These are phyloP conservation scores for Tetrax tetrax DNA, from an alignment of 2,113 vertebrate genomes.

Conservation along the genomic window DNA sequence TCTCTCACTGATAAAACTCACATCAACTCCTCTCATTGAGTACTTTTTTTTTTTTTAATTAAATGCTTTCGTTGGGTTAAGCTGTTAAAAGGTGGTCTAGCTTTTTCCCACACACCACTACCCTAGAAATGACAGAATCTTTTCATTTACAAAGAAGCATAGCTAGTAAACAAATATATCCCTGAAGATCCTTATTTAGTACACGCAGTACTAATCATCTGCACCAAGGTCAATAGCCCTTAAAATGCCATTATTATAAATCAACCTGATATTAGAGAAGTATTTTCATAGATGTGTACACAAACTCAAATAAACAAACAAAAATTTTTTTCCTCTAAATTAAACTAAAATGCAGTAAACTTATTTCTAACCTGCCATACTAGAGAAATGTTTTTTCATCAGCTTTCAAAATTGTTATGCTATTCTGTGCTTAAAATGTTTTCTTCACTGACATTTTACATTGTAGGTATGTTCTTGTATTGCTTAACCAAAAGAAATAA, in stretches of 20 bases:
- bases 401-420: background rate
- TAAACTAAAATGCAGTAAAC: background rate
- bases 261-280: background rate
- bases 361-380: background rate
- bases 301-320: background rate
- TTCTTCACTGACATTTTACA: background rate
- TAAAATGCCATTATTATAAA: conserved; percentile 26
- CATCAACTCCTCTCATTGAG: background rate
- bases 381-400: background rate
- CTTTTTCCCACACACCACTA: background rate
- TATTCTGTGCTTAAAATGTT: background rate
- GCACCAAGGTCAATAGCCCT: conserved; percentile 9
- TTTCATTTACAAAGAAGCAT: background rate
- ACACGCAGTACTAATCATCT: background rate
- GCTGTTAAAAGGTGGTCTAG: background rate
- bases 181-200: conserved; percentile 44
- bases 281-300: background rate
- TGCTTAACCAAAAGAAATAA: background rate
- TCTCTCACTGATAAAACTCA: background rate
- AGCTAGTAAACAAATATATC: conserved; percentile 1
- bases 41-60: background rate
- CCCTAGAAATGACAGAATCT: background rate
- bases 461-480: background rate
- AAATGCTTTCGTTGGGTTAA: background rate
- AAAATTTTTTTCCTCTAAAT: background rate